Percentiles rank a stretch among this genome's conserved stretches.
These are phyloP conservation scores for Eulimnadia texana DNA, from an alignment of 1,140 invertebrate genomes.

Conservation along the genomic window DNA sequence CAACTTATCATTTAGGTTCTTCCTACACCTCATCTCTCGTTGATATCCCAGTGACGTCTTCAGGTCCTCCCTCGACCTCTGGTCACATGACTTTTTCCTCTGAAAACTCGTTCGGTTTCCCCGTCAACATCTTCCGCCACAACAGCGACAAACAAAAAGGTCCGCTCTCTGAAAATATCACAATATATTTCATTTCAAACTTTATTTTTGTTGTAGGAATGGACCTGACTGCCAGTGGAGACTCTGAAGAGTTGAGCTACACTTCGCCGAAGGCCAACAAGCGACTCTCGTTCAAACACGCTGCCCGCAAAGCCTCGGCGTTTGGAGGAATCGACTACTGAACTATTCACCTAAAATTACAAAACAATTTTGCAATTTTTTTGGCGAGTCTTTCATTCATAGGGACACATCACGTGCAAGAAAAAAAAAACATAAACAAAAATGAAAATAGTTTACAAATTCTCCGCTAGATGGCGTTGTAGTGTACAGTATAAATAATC, in stretches of 20 bases:
- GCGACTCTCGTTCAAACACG: conserved; percentile 16
- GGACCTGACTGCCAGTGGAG: neutral
- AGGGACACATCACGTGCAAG: too few species aligned
- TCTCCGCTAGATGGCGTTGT: too few species aligned
- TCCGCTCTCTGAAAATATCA: neutral
- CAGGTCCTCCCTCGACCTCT: conserved; percentile 6
- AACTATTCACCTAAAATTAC: neutral
- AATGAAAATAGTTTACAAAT: too few species aligned
- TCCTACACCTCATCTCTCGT: neutral
- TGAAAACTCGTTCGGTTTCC: conserved; percentile 4
- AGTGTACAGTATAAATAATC: too few species aligned
- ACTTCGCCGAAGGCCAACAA: conserved; percentile 15
- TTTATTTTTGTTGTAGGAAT: neutral
- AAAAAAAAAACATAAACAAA: too few species aligned
- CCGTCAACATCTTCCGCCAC: conserved; percentile 5
- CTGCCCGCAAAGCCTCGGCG: conserved; percentile 11
- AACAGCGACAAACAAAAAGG: neutral
- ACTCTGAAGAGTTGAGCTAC: conserved; percentile 6
- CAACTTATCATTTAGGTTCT: neutral
- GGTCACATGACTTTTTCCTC: conserved; percentile 5
- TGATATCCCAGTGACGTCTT: neutral
- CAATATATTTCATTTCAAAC: neutral
- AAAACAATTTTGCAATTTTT: neutral
- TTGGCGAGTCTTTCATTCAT: neutral
- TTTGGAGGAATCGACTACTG: neutral